A percentile compares a stretch with the other conserved stretches of the same genome.
phyloP scores from a whole-genome alignment of 2,888 invertebrate species.

The Merodon equestris region DNA sequence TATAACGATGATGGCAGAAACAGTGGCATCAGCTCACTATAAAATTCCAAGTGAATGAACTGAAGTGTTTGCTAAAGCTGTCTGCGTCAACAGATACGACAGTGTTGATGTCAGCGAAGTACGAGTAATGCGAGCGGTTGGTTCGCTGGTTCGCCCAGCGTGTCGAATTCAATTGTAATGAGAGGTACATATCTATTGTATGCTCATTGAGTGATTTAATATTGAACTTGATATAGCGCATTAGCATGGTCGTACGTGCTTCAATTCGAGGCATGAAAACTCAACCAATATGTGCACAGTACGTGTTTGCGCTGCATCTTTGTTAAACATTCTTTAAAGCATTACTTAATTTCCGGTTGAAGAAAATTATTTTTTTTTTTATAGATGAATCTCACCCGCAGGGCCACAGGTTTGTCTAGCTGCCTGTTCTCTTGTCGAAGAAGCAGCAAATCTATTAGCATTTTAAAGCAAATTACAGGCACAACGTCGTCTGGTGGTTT shows the following conservation, averaged over 20 bases:
- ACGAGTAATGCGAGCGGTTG: slow-evolving; percentile 13
- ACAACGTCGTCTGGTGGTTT: slow-evolving; percentile 8
- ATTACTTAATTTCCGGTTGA: slow-evolving; percentile 59
- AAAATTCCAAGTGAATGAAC: slow-evolving; percentile 59
- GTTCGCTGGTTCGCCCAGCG: slow-evolving; percentile 52
- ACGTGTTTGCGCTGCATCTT: slow-evolving; percentile 1
- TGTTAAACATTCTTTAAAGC: slow-evolving; percentile 23
- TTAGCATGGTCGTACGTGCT: slow-evolving; percentile 23
- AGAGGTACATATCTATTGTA: slow-evolving; percentile 48
- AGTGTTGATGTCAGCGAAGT: slow-evolving; percentile 34
- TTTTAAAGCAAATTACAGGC: slow-evolving; percentile 21
- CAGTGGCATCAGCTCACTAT: not conserved
- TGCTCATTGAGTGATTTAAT: slow-evolving; percentile 57
- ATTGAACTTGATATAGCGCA: slow-evolving; percentile 63
- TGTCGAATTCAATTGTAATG: slow-evolving; percentile 65
- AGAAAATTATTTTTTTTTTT: slow-evolving; percentile 20
- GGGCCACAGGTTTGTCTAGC: slow-evolving; percentile 21
- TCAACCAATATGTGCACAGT: not conserved
- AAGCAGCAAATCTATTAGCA: slow-evolving; percentile 57
- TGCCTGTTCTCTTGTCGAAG: slow-evolving; percentile 20
- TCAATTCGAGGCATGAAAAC: not conserved
- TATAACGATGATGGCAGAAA: slow-evolving; percentile 25
- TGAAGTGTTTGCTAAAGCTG: slow-evolving; percentile 55
- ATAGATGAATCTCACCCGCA: slow-evolving; percentile 46
- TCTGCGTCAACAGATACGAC: slow-evolving; percentile 30